phyloP scores from a whole-genome alignment of 2,797 vertebrate species.

The Synaphobranchus kaupii region DNA sequence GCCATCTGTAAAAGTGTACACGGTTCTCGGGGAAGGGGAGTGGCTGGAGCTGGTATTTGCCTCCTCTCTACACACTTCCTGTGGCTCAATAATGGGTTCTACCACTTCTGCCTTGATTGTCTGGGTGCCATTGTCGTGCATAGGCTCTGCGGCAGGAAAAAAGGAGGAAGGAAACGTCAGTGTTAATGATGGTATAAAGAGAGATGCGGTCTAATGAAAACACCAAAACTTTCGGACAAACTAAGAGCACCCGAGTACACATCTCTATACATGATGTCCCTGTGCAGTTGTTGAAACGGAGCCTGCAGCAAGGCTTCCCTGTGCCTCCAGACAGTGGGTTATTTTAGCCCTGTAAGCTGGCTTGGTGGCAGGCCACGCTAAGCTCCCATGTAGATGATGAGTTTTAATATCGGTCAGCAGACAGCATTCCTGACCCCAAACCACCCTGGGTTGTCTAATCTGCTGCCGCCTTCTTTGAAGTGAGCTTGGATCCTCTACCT shows the following conservation, averaged over 20 bases:
- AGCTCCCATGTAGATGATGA: conserved; percentile 72
- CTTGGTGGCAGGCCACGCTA: conserved; percentile 67
- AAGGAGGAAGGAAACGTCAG: conserved; percentile 28
- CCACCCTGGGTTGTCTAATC: conserved; percentile 68
- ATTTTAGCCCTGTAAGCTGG: conserved; percentile 73
- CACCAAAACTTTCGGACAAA: not conserved
- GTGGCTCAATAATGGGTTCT: conserved; percentile 76
- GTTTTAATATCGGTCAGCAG: conserved; percentile 73
- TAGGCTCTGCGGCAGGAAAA: conserved; percentile 65
- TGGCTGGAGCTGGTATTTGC: conserved; percentile 83
- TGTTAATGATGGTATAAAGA: not conserved
- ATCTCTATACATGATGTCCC: not conserved
- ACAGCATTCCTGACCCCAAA: conserved; percentile 60
- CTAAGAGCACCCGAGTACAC: not conserved
- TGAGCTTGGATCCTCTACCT: not conserved
- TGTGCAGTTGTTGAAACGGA: conserved; percentile 2
- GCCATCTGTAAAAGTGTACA: conserved; percentile 82
- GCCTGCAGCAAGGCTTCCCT: conserved; percentile 45
- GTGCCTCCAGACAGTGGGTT: conserved; percentile 57
- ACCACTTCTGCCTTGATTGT: conserved; percentile 83
- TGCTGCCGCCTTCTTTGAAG: conserved; percentile 64
- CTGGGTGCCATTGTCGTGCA: conserved; percentile 84
- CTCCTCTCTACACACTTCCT: conserved; percentile 77
- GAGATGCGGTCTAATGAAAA: not conserved
- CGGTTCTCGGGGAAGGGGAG: conserved; percentile 77